phyloP scores from a whole-genome alignment of 1,140 invertebrate genomes.

The Lanistes nyassanus region DNA sequence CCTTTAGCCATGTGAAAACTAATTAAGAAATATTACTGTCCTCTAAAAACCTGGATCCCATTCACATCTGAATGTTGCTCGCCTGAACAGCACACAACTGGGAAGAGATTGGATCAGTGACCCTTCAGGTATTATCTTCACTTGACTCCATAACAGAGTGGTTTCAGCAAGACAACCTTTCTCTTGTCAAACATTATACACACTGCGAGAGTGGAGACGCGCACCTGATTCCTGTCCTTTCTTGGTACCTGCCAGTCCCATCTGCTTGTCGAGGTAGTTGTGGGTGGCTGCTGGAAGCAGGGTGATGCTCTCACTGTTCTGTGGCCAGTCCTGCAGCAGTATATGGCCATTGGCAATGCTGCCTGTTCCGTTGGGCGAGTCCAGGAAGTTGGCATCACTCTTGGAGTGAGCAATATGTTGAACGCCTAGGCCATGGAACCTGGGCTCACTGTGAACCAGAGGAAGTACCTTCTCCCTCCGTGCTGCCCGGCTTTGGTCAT shows the following conservation, averaged over 20 bases:
- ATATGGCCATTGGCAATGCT: slow-evolving; percentile 18
- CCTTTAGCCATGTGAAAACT: too few species aligned
- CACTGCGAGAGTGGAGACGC: slow-evolving; percentile 22
- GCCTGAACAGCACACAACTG: too few species aligned
- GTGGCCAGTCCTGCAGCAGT: slow-evolving; percentile 30
- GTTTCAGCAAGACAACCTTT: not conserved
- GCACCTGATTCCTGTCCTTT: not conserved
- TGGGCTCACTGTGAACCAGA: slow-evolving; percentile 50
- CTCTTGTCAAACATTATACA: slow-evolving; percentile 29
- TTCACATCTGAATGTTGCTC: too few species aligned
- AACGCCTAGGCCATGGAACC: slow-evolving; percentile 34
- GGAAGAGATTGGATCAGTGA: too few species aligned
- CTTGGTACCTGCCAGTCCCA: not conserved
- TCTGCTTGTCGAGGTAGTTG: not conserved
- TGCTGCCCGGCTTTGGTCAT: slow-evolving; percentile 74
- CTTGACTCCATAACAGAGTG: too few species aligned
- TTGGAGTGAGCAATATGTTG: slow-evolving; percentile 42
- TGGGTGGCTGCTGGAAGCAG: slow-evolving; percentile 25
- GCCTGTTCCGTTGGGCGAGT: not conserved
- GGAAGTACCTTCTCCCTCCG: slow-evolving; percentile 61
- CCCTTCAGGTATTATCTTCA: too few species aligned
- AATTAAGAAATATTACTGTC: too few species aligned
- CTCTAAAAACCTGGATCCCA: too few species aligned
- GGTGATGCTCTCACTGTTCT: slow-evolving; percentile 16
- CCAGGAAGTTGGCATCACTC: slow-evolving; percentile 37